Percentiles rank a stretch among this genome's conserved stretches.
Conservation (phyloP, 2,797 vertebrate species). For the Pantherophis vulpinus region DNA sequence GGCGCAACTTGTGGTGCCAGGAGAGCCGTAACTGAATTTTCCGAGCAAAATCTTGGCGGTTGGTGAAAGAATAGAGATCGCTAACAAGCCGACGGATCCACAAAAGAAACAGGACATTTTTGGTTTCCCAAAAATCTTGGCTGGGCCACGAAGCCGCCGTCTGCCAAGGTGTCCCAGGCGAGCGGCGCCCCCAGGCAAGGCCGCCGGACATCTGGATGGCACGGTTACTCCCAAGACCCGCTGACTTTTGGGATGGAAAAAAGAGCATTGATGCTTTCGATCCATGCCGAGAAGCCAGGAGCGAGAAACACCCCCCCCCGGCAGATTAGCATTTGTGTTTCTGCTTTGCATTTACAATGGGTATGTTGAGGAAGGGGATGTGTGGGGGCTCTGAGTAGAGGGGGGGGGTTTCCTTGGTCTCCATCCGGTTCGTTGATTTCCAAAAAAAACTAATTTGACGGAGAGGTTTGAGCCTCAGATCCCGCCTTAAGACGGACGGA, state of each 20-base stretch:
- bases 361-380: neutral
- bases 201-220: neutral
- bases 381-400: neutral
- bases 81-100: neutral
- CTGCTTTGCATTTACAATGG: neutral
- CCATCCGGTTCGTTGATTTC: neutral
- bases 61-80: no score
- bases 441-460: neutral
- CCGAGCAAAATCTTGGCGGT: neutral
- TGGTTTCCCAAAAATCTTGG: neutral
- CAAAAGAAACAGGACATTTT: neutral
- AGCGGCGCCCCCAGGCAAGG: neutral
- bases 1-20: rapidly evolving
- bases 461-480: neutral
- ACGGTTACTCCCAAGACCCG: neutral
- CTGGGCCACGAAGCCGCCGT: neutral
- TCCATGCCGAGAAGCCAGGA: neutral
- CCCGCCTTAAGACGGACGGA: neutral
- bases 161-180: no score
- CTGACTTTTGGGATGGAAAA: neutral
- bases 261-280: neutral
- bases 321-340: neutral
- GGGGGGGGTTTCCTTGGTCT: neutral
- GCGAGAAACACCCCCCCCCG: neutral
- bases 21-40: neutral